Evolutionary conservation across 2,113 vertebrate genomes (phyloP).

Genomic region (Neoarius graeffei): DNA sequence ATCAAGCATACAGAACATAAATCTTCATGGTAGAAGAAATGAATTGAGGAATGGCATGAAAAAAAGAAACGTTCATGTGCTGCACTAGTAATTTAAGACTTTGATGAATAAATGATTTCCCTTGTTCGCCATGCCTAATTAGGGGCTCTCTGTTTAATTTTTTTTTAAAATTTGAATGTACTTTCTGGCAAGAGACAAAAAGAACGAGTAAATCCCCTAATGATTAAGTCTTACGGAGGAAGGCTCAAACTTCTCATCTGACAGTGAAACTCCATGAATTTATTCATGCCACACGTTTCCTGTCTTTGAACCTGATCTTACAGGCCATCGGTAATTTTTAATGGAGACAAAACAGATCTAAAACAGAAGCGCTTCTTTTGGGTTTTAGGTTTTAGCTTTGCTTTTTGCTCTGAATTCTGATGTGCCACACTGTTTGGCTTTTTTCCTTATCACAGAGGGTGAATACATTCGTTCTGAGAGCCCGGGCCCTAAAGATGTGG

Average conservation of each 20-base stretch:
- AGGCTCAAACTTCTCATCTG: constrained; percentile 27
- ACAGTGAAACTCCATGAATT: constrained; percentile 33
- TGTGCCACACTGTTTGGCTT: neutral
- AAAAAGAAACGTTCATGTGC: neutral
- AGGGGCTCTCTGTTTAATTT: constrained; percentile 21
- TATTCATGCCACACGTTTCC: constrained; percentile 39
- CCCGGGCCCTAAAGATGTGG: neutral
- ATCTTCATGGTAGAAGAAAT: neutral
- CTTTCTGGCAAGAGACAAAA: neutral
- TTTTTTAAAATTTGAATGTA: neutral
- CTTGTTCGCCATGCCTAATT: constrained; percentile 42
- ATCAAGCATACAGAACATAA: neutral
- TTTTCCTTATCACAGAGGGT: neutral
- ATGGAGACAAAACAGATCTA: constrained; percentile 35
- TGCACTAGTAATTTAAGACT: constrained; percentile 22
- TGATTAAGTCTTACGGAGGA: constrained; percentile 9
- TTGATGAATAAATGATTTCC: constrained; percentile 47
- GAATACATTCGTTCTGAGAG: neutral
- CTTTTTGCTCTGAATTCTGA: constrained; percentile 8
- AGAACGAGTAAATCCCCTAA: constrained; percentile 15
- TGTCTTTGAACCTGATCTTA: constrained; percentile 46
- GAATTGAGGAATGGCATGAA: neutral
- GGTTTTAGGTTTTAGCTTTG: neutral
- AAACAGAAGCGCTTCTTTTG: neutral
- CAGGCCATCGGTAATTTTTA: constrained; percentile 22